Percentiles rank a stretch among this genome's conserved stretches.
These are phyloP conservation scores for Standfussiana lucernea DNA, from an alignment of 2,888 invertebrate species.

Conservation along the genomic window DNA sequence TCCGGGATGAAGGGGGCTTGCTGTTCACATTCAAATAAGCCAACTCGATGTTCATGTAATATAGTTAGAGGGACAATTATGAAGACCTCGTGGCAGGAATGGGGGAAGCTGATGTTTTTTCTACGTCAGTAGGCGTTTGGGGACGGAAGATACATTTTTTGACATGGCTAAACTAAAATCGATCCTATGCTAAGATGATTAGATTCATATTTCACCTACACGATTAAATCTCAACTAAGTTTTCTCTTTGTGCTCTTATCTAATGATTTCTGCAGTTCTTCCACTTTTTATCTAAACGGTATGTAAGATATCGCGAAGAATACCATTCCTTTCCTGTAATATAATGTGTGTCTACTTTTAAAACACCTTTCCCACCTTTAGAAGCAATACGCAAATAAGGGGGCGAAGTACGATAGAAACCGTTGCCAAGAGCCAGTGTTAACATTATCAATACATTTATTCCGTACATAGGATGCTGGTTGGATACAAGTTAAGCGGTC, in stretches of 20 bases:
- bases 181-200: background rate
- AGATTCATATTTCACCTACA: background rate
- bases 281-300: background rate
- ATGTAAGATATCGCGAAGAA: background rate
- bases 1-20: constrained; percentile 71
- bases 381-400: constrained; percentile 25
- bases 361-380: background rate
- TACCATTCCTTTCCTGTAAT: background rate
- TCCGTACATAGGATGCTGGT: constrained; percentile 24
- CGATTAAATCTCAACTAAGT: background rate
- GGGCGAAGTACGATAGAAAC: constrained; percentile 11
- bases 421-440: constrained; percentile 24
- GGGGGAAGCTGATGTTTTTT: background rate
- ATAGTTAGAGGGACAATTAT: constrained; percentile 36
- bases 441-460: constrained; percentile 52
- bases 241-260: background rate
- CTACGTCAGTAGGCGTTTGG: background rate
- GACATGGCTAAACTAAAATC: background rate
- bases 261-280: background rate
- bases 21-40: constrained; percentile 64
- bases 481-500: constrained; percentile 56
- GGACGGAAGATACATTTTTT: background rate
- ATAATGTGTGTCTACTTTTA: background rate
- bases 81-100: constrained; percentile 9
- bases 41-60: constrained; percentile 19